These are phyloP conservation scores for Tinea pellionella DNA, from an alignment of 2,888 invertebrate genomes.

Conservation along the genomic window DNA sequence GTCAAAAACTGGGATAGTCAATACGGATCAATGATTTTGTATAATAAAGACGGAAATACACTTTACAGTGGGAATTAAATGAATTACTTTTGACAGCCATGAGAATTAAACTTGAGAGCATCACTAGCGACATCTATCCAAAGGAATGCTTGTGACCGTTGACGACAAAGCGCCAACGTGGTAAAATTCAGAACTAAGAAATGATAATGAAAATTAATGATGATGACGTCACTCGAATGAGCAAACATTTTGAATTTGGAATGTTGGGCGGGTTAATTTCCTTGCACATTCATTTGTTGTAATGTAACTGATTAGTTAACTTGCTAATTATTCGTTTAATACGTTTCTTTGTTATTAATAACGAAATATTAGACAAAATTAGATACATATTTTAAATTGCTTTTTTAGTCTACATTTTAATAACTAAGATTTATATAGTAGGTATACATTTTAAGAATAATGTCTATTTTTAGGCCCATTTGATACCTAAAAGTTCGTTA, in stretches of 20 bases:
- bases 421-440: too few species aligned
- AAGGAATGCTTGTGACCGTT: background rate
- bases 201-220: background rate
- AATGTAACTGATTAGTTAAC: background rate
- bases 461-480: too few species aligned
- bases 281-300: background rate
- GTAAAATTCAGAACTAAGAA: background rate
- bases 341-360: background rate
- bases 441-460: too few species aligned
- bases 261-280: background rate
- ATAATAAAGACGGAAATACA: slow-evolving; percentile 11
- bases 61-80: background rate
- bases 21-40: slow-evolving; percentile 42
- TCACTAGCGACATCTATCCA: background rate
- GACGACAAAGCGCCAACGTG: background rate
- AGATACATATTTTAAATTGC: too few species aligned
- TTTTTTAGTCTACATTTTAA: too few species aligned
- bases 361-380: background rate
- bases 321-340: background rate
- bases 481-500: too few species aligned
- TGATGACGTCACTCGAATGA: background rate
- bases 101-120: background rate
- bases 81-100: background rate
- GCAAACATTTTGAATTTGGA: background rate
- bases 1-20: slow-evolving; percentile 47